Evolutionary conservation across 2,113 vertebrate species (phyloP).

Genomic region (Capricornis sumatraensis): DNA sequence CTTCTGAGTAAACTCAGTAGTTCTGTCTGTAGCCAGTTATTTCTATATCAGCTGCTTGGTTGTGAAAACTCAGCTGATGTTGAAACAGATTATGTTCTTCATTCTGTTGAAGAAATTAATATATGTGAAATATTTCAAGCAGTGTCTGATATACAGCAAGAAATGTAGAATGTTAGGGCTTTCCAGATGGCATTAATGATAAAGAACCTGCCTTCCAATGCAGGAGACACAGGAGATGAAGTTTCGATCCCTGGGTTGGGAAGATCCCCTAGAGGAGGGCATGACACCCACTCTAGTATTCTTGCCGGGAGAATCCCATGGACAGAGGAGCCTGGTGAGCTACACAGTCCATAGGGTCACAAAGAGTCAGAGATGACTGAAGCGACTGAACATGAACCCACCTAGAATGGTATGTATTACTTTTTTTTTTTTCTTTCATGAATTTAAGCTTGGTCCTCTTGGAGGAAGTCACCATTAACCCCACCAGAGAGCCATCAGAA

Average conservation of each 20-base stretch:
- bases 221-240: neutral
- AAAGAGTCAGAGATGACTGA: neutral
- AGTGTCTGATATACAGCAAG: neutral
- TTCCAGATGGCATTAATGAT: neutral
- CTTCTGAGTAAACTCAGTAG: conserved; percentile 31
- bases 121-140: conserved; percentile 16
- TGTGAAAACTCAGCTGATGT: conserved; percentile 43
- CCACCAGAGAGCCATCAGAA: neutral
- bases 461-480: neutral
- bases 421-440: neutral
- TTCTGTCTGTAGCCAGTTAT: conserved; percentile 42
- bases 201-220: neutral
- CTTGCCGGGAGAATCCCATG: neutral
- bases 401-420: neutral
- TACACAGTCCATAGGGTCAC: neutral
- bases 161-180: neutral
- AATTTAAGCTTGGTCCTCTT: neutral
- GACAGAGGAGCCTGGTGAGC: neutral
- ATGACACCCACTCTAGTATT: neutral
- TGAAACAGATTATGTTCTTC: conserved; percentile 40
- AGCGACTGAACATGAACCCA: neutral
- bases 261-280: neutral
- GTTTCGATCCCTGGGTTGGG: neutral
- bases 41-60: conserved; percentile 11
- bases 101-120: conserved; percentile 47